Conservation (phyloP, 2,888 invertebrate genomes). For the Spisula solida region DNA sequence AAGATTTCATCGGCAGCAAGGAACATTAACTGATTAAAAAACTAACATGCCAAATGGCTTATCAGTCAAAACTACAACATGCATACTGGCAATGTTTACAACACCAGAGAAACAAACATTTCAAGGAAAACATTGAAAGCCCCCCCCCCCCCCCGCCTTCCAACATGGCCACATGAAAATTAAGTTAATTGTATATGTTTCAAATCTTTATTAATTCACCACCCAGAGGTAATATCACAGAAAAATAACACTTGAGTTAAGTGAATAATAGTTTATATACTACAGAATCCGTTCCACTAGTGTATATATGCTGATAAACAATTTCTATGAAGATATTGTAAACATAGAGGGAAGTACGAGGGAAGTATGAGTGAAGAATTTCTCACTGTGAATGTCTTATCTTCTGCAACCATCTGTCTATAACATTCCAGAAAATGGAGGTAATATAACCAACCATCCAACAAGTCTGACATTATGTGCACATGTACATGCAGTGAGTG, state of each 20-base stretch:
- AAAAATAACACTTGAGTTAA: constrained; percentile 5
- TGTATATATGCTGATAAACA: not conserved
- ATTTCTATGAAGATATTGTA: constrained; percentile 1
- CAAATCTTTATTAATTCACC: not conserved
- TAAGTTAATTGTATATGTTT: not conserved
- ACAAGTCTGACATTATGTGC: no score
- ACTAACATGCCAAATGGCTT: not conserved
- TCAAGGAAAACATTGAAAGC: no score
- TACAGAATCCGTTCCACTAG: not conserved
- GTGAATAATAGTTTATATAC: not conserved
- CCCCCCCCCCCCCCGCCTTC: not conserved
- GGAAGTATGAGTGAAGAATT: not conserved
- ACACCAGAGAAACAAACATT: not conserved
- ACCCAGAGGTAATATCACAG: not conserved
- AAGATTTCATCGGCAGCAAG: not conserved
- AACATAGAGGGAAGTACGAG: not conserved
- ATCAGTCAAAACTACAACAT: not conserved
- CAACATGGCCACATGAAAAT: not conserved
- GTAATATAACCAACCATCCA: no score
- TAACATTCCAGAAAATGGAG: not conserved
- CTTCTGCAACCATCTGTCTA: not conserved
- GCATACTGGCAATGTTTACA: not conserved
- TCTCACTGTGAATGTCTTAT: not conserved
- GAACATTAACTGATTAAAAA: constrained; percentile 9
- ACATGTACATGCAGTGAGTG: no score